Evolutionary conservation across 1,140 invertebrate species (phyloP).

Genomic region (Sitophilus oryzae): DNA sequence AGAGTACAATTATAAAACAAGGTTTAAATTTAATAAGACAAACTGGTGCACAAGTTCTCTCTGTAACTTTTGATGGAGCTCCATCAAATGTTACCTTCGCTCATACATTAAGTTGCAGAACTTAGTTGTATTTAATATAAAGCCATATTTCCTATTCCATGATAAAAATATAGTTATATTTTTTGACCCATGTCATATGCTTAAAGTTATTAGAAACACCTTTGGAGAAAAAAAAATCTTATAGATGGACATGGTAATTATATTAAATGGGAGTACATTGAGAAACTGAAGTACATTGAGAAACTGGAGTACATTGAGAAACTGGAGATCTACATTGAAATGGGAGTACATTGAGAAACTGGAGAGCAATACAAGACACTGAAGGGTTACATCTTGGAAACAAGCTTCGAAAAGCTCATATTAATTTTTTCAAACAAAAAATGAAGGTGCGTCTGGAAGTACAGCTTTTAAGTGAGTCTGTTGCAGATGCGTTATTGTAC

Average conservation of each 20-base stretch:
- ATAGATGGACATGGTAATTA: slow-evolving; percentile 27
- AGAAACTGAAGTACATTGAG: too few species aligned
- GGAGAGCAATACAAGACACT: slow-evolving; percentile 29
- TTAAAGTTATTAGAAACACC: too few species aligned
- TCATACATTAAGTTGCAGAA: too few species aligned
- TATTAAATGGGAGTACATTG: too few species aligned
- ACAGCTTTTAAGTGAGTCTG: slow-evolving; percentile 31
- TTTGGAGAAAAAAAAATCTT: slow-evolving; percentile 30
- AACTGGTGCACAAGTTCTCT: slow-evolving; percentile 2
- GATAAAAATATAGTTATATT: too few species aligned
- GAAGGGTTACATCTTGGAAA: slow-evolving; percentile 34
- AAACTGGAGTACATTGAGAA: too few species aligned
- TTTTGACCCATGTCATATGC: too few species aligned
- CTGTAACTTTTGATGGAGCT: slow-evolving; percentile 18
- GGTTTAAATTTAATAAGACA: slow-evolving; percentile 8
- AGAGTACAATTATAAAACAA: neutral
- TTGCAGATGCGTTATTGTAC: slow-evolving; percentile 30
- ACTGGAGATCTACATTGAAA: too few species aligned
- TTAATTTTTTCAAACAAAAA: slow-evolving; percentile 37
- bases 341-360: slow-evolving; percentile 30
- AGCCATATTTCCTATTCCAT: too few species aligned
- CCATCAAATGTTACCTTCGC: too few species aligned
- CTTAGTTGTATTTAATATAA: too few species aligned
- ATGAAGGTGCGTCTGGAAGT: slow-evolving; percentile 38
- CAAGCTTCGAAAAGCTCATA: too few species aligned